A percentile compares a stretch with the other conserved stretches of the same genome.
Evolutionary conservation across 2,797 vertebrate genomes (phyloP).

Genomic region (Notamacropus eugenii): DNA sequence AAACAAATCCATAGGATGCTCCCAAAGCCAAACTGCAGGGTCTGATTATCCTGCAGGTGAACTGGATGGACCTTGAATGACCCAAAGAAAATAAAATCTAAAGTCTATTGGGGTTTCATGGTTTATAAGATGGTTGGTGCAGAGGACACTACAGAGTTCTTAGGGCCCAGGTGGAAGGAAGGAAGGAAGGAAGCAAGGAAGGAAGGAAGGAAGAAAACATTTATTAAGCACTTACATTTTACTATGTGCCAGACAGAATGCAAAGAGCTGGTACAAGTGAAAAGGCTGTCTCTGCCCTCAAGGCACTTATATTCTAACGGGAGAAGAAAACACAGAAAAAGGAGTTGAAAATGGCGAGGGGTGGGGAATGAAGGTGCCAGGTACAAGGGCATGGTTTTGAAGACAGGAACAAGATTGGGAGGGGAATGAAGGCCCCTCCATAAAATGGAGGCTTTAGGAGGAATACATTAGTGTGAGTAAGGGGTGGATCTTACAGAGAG

Average conservation of each 20-base stretch:
- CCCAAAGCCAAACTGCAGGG: slow-evolving; percentile 63
- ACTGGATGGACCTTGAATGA: slow-evolving; percentile 66
- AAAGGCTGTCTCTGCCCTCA: not conserved
- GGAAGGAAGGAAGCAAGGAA: too few relatives aligned
- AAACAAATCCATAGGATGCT: slow-evolving; percentile 49
- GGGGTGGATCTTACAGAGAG: not conserved
- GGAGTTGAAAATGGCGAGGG: not conserved
- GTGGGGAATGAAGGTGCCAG: not conserved
- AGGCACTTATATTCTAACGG: not conserved
- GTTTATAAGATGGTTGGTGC: slow-evolving; percentile 50
- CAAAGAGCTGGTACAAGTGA: not conserved
- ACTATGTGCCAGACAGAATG: not conserved
- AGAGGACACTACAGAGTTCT: not conserved
- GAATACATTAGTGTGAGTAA: not conserved
- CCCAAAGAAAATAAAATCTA: slow-evolving; percentile 50
- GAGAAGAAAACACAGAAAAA: not conserved
- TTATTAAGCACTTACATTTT: too few relatives aligned
- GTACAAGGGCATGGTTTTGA: not conserved
- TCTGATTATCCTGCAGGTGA: slow-evolving; percentile 13
- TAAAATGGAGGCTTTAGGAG: not conserved
- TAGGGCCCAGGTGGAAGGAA: not conserved
- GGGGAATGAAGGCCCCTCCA: not conserved
- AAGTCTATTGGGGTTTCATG: slow-evolving; percentile 55
- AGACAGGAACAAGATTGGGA: not conserved
- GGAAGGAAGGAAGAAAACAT: too few relatives aligned